These are phyloP conservation scores for Coreoperca whiteheadi DNA, from an alignment of 2,113 vertebrate species.

Conservation along the genomic window DNA sequence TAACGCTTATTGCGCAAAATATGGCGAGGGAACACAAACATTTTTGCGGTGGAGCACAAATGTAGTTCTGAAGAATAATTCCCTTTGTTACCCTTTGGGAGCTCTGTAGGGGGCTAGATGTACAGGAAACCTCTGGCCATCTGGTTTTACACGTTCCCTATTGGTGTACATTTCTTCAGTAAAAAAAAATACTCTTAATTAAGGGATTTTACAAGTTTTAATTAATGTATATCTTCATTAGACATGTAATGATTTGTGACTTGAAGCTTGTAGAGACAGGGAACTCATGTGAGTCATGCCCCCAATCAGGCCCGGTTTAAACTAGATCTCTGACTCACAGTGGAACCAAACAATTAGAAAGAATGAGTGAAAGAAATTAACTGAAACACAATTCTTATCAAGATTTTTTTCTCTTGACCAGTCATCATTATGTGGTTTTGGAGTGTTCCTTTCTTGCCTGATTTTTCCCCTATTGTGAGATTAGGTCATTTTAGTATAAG, in stretches of 20 bases:
- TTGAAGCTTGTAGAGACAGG: not conserved
- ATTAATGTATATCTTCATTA: not conserved
- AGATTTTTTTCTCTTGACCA: slow-evolving; percentile 1
- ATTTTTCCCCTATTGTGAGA: slow-evolving; percentile 8
- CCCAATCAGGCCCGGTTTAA: not conserved
- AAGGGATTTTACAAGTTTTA: too few relatives aligned
- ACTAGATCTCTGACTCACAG: not conserved
- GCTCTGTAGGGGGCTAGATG: not conserved
- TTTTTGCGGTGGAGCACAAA: too few relatives aligned
- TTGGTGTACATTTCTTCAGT: not conserved
- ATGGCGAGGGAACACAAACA: too few relatives aligned
- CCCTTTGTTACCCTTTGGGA: too few relatives aligned
- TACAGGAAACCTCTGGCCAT: not conserved
- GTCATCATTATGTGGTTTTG: slow-evolving; percentile 29
- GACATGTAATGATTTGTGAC: not conserved
- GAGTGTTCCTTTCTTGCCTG: not conserved
- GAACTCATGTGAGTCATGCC: not conserved
- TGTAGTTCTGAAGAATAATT: too few relatives aligned
- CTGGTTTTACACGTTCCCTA: not conserved
- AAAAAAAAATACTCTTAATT: too few relatives aligned
- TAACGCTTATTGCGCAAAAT: too few relatives aligned
- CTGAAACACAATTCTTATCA: not conserved
- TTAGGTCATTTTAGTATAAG: slow-evolving; percentile 12
- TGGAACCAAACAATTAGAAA: not conserved
- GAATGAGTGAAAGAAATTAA: not conserved